Evolutionary conservation across 2,797 vertebrate species (phyloP).

Genomic region (Pristis pectinata): DNA sequence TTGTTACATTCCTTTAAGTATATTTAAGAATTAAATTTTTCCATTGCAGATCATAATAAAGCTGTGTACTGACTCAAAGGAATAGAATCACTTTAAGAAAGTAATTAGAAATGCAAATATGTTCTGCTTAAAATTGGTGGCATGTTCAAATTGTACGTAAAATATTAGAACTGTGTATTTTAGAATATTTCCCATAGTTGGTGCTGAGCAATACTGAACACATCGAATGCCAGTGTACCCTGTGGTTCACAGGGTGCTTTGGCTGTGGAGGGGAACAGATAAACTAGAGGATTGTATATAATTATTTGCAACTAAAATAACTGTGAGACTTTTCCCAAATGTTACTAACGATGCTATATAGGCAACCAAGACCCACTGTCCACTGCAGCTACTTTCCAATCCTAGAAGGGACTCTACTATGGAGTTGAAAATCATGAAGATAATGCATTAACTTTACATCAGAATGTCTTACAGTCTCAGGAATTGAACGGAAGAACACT

Average conservation of each 20-base stretch:
- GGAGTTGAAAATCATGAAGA: no score
- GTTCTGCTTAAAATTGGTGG: background rate
- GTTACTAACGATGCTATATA: background rate
- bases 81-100: background rate
- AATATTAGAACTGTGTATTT: background rate
- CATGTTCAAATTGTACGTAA: background rate
- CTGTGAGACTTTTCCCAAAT: background rate
- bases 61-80: background rate
- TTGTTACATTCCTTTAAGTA: background rate
- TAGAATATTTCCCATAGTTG: background rate
- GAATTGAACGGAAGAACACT: background rate
- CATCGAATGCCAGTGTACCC: background rate
- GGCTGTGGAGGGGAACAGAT: background rate
- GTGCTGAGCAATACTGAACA: background rate
- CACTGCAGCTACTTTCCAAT: background rate
- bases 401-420: background rate
- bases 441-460: no score
- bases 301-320: background rate
- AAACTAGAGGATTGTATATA: background rate
- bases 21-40: background rate
- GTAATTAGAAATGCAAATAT: background rate
- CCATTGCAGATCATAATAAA: background rate
- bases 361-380: no score
- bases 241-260: background rate
- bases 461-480: background rate